Evolutionary conservation across 2,888 invertebrate species (phyloP).

Genomic region (Limnephilus rhombicus): DNA sequence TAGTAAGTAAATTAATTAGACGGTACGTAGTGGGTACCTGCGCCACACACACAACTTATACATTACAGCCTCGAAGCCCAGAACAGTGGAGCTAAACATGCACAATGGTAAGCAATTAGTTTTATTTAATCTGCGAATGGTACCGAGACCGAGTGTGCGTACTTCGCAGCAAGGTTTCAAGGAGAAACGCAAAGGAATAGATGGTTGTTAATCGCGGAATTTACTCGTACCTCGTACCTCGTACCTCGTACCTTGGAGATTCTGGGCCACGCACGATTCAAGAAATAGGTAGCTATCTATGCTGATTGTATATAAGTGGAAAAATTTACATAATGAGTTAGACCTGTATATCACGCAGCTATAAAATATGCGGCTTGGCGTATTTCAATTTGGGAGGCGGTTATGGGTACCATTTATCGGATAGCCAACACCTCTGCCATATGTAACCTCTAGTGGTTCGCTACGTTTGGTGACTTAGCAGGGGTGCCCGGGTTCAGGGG

Average conservation of each 20-base stretch:
- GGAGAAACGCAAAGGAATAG: neutral
- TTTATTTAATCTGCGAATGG: neutral
- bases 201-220: neutral
- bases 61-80: neutral
- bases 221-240: no score
- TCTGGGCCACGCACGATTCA: neutral
- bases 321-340: neutral
- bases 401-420: no score
- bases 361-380: no score
- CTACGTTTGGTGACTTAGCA: no score
- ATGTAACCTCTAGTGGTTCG: no score
- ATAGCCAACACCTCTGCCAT: no score
- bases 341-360: no score
- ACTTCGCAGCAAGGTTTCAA: neutral
- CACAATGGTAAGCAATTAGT: neutral
- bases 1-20: neutral
- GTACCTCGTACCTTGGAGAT: neutral
- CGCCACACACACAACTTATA: neutral
- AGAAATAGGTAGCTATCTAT: neutral
- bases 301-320: neutral
- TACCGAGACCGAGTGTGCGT: neutral
- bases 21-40: neutral
- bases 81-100: neutral
- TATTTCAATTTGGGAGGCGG: no score
- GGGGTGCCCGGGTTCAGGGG: no score